Base-by-base conservation (phyloP, 2,113 vertebrate genomes). In the Neomonachus schauinslandi region DNA sequence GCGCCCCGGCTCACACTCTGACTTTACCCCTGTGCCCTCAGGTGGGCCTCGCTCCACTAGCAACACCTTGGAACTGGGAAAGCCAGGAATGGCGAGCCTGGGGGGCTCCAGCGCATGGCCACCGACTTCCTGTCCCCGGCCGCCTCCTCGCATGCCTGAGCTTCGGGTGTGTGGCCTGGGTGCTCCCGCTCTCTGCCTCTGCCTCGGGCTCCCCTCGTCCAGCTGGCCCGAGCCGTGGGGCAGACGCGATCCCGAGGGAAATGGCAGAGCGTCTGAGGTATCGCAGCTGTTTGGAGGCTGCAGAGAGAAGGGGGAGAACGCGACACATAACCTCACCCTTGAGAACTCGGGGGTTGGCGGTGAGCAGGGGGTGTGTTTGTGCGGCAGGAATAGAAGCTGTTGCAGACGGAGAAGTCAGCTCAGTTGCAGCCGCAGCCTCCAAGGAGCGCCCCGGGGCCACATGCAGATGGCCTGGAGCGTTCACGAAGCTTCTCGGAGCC, bases 391-490 rank as follows among this genome's bases (percentile, higher is more conserved):
- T 16, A 3, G 9, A 11, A 19, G 28, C 84, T 63, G 31, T 11
- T 0, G 5, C 2, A 2, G 5, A 7, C 28, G 19, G 2, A 57
- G 76, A 33, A 46, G 19, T 6, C 28, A 28, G 65, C 67, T 33
- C 36, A 0, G 8, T 12, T 39, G 36, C 8, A 39, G 76, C 16
- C 5, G 9, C 18, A n/a, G 46, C 7, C 8, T 46, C 46, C 46
- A 1, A 46, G 46, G 46, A 46, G 46, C 12, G 26, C 61, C 55
- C 0, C 6, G 9, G 0, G n/a, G 9, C 36, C 36, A 21, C 0
- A 0, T 0, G 7, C 11, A 1, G 0, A 26, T 0, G 0, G 1
- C 5, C 1, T 1, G 8, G 61, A 46, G 46, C 46, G 7, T 46
- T 46, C 46, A 46, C 1, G 46, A 46, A 46, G 46, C 46, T 46